Conservation (phyloP, 35 echinoderm and acorn worm genomes). For the Apostichopus japonicus region DNA sequence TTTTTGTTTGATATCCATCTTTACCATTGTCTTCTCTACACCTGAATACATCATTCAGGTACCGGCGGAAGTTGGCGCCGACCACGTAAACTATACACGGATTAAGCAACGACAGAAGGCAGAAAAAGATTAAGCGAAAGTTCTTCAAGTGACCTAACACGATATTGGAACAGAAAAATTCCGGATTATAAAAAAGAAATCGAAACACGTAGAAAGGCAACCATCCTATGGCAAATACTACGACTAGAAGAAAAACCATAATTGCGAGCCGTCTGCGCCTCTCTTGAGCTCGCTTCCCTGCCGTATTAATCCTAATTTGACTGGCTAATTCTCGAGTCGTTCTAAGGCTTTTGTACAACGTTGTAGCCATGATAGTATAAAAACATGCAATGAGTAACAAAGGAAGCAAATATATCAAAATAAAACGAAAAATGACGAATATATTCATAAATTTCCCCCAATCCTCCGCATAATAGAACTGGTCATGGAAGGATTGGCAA, state of each 20-base stretch:
- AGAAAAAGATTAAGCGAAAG: slow-evolving; percentile 44
- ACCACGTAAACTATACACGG: slow-evolving; percentile 43
- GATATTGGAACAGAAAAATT: background rate
- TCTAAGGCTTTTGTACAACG: background rate
- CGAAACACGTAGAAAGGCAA: slow-evolving; percentile 44
- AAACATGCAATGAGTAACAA: slow-evolving; percentile 4
- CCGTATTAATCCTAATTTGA: slow-evolving; percentile 3
- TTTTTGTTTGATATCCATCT: slow-evolving; percentile 5
- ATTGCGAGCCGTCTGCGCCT: slow-evolving; percentile 23
- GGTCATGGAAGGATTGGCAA: background rate
- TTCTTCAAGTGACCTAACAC: slow-evolving; percentile 44
- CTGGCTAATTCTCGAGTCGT: background rate
- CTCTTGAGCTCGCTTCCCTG: background rate
- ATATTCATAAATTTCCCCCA: slow-evolving; percentile 15
- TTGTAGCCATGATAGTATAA: slow-evolving; percentile 23
- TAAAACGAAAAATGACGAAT: slow-evolving; percentile 28
- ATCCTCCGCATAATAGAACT: slow-evolving; percentile 13
- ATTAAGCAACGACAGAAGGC: slow-evolving; percentile 37
- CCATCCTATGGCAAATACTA: slow-evolving; percentile 47
- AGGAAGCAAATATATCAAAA: slow-evolving; percentile 46
- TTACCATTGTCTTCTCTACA: background rate
- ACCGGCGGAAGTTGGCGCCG: slow-evolving; percentile 29
- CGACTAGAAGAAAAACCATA: slow-evolving; percentile 39
- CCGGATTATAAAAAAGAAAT: background rate
- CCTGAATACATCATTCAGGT: slow-evolving; percentile 23